phyloP scores from a whole-genome alignment of 2,888 invertebrate genomes.

The Frankliniella intonsa region DNA sequence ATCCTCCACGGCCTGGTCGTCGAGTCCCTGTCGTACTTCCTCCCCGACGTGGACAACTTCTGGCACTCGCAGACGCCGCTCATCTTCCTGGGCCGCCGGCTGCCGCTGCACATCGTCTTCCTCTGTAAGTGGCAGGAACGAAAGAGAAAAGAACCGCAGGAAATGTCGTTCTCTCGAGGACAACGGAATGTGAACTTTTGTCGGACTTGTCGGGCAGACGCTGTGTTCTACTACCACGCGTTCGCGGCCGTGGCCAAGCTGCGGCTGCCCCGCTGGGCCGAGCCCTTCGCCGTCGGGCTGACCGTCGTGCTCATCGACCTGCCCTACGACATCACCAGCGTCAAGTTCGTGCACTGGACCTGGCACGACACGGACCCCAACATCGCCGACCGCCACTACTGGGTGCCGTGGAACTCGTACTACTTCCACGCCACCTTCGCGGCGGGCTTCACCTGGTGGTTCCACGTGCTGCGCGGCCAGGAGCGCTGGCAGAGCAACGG shows the following conservation, averaged over 20 bases:
- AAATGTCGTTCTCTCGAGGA: too few relatives aligned
- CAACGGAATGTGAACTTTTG: too few relatives aligned
- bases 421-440: constrained; percentile 75
- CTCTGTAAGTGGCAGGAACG: constrained; percentile 61
- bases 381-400: constrained; percentile 68
- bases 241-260: constrained; percentile 55
- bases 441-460: constrained; percentile 65
- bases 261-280: constrained; percentile 54
- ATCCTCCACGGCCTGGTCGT: constrained; percentile 68
- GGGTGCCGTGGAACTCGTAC: constrained; percentile 80
- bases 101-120: constrained; percentile 68
- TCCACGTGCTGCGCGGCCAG: constrained; percentile 53
- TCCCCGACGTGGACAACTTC: constrained; percentile 74
- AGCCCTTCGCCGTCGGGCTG: constrained; percentile 65
- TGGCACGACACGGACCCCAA: constrained; percentile 76
- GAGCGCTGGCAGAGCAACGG: background rate
- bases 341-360: constrained; percentile 76
- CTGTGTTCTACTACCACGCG: constrained; percentile 58
- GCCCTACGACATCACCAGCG: constrained; percentile 73
- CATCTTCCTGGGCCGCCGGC: constrained; percentile 63
- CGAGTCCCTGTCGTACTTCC: constrained; percentile 63
- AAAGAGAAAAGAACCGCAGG: too few relatives aligned
- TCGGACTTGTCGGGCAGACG: constrained; percentile 52
- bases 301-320: constrained; percentile 67
- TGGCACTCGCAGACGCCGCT: constrained; percentile 77